A percentile compares a stretch with the other conserved stretches of the same genome.
Evolutionary conservation across 2,888 invertebrate species (phyloP).

Genomic region (Hylaea fasciaria): DNA sequence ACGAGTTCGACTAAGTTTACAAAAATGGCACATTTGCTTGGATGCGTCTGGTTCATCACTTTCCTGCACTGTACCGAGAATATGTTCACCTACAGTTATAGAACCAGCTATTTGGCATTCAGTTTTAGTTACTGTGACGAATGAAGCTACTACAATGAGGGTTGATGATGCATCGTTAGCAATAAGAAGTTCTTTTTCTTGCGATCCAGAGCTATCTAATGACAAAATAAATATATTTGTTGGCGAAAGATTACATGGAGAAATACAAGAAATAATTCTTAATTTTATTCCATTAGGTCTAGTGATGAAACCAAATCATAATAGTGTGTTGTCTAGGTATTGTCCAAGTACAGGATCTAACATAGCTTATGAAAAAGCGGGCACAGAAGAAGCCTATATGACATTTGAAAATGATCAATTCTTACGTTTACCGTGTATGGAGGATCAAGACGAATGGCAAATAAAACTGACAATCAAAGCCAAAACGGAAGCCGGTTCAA

Average conservation of each 20-base stretch:
- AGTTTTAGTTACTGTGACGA: slow-evolving; percentile 68
- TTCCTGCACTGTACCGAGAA: slow-evolving; percentile 64
- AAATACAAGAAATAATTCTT: slow-evolving; percentile 74
- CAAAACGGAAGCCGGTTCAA: slow-evolving; percentile 64
- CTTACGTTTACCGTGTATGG: slow-evolving; percentile 71
- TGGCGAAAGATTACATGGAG: slow-evolving; percentile 76
- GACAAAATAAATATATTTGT: slow-evolving; percentile 67
- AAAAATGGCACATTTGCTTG: slow-evolving; percentile 75
- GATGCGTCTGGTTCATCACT: slow-evolving; percentile 65
- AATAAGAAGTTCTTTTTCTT: slow-evolving; percentile 64
- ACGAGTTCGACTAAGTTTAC: slow-evolving; percentile 66
- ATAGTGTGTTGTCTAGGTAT: slow-evolving; percentile 47
- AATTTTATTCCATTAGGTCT: slow-evolving; percentile 75
- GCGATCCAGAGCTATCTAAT: slow-evolving; percentile 70
- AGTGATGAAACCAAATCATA: slow-evolving; percentile 44
- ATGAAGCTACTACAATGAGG: slow-evolving; percentile 65
- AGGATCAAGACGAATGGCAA: slow-evolving; percentile 65
- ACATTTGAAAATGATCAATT: slow-evolving; percentile 65
- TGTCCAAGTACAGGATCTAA: slow-evolving; percentile 65
- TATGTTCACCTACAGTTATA: slow-evolving; percentile 62
- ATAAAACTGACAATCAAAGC: slow-evolving; percentile 71
- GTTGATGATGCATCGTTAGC: slow-evolving; percentile 66
- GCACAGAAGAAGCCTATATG: slow-evolving; percentile 69
- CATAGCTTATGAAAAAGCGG: slow-evolving; percentile 71
- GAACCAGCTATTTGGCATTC: slow-evolving; percentile 77